phyloP scores from a whole-genome alignment of 2,797 vertebrate genomes.

The Anguilla megastoma region DNA sequence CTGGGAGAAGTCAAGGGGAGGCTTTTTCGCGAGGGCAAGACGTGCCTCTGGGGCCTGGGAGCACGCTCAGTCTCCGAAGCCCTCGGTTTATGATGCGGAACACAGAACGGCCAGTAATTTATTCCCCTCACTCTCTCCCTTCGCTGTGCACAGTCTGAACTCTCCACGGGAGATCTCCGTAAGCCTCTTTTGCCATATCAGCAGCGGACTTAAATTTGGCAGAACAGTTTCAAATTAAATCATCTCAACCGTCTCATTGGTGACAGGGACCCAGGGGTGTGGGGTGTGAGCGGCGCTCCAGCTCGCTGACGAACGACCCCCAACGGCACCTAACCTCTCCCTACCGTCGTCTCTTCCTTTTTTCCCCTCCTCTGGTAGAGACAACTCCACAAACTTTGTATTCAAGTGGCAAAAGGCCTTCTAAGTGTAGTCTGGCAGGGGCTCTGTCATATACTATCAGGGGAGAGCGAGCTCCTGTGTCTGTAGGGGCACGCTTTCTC shows the following conservation, averaged over 20 bases:
- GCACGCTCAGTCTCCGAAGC: conserved; percentile 49
- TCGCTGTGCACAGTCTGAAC: conserved; percentile 44
- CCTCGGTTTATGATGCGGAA: conserved; percentile 65
- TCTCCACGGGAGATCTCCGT: conserved; percentile 50
- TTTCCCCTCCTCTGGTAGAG: conserved; percentile 18
- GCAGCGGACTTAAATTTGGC: conserved; percentile 43
- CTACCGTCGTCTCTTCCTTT: conserved; percentile 28
- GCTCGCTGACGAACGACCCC: conserved; percentile 51
- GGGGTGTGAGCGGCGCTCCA: conserved; percentile 50
- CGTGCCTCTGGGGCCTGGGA: conserved; percentile 47
- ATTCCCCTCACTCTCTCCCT: conserved; percentile 57
- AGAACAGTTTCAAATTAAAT: conserved; percentile 63
- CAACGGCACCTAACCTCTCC: conserved; percentile 35
- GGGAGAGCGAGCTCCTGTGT: conserved; percentile 53
- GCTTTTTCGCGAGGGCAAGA: conserved; percentile 38
- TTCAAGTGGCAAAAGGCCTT: conserved; percentile 48
- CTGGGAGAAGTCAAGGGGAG: conserved; percentile 42
- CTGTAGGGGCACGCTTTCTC: conserved; percentile 51
- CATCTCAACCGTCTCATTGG: conserved; percentile 64
- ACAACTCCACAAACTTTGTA: conserved; percentile 49
- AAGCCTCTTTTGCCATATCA: conserved; percentile 47
- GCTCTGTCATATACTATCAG: conserved; percentile 54
- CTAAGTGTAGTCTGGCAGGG: conserved; percentile 52
- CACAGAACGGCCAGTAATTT: conserved; percentile 49
- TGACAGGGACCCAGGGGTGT: conserved; percentile 48